Evolutionary conservation across 2,797 vertebrate species (phyloP), one percentile per base, ranked within the genome.

Genomic region (Dromococcyx pavoninus): DNA sequence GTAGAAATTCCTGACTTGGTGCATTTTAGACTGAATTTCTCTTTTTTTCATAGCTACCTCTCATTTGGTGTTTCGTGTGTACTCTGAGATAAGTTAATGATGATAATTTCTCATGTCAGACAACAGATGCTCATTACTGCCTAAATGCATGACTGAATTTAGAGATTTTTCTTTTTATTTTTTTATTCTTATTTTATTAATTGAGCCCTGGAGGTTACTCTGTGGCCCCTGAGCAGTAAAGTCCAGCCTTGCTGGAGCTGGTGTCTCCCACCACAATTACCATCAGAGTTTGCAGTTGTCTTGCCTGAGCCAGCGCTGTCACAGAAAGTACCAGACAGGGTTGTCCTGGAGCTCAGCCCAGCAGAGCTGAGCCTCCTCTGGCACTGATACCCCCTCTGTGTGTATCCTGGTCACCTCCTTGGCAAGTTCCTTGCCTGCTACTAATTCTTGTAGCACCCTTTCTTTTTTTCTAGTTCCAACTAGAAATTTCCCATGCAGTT

Each of bases 361-460:
- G 28, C 30, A 70, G 7, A 60, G 5, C 10, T 0, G 1, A 86
- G 22, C 12, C 4, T 51, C 28, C 39, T 64, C 21, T 0, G 2
- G 33, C 33, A 50, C 33, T 1, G 0, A 13, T 35, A 28, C 17
- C 17, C 33, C 12, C 10, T 23, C 61, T 48, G 14, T 69, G 43
- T 50, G 10, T 61, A 27, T 51, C 50, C 79, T 53, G 41, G 32
- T 67, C 48, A 65, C n/a, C 30, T 92, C 25, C 24, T 76, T 33
- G 19, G 16, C 0, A 10, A 53, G 21, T 74, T 88, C 27, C 32
- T 86, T 5, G 13, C 32, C 23, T 16, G 16, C 33, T 88, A 56
- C 53, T 70, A 53, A 60, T 75, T 86, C 65, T 80, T 82, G 48
- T 53, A 85, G 39, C 14, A 54, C 11, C 3, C 21, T 5, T 14